Percentiles rank a stretch among this genome's conserved stretches.
Evolutionary conservation across 2,113 vertebrate species (phyloP).

Genomic region (Sinocyclocheilus anshuiensis): DNA sequence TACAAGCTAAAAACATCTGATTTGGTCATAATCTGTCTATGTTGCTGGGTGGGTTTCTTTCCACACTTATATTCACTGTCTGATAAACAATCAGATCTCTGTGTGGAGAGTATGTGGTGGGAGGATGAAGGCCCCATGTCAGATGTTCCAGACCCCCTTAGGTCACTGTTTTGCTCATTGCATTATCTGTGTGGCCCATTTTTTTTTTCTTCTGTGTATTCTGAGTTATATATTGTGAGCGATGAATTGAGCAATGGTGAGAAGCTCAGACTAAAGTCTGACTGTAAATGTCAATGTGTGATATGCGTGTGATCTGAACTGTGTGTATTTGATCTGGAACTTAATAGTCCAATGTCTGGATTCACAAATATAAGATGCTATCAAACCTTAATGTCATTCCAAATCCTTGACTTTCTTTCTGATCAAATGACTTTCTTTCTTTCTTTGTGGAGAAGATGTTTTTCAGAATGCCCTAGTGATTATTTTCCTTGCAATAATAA

Average conservation of each 20-base stretch:
- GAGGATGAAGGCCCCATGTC: constrained; percentile 31
- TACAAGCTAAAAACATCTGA: not conserved
- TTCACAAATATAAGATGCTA: not conserved
- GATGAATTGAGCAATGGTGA: not conserved
- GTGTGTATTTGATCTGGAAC: not conserved
- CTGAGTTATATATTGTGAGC: not conserved
- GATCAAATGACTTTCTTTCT: not conserved
- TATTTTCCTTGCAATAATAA: not conserved
- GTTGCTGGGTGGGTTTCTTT: constrained; percentile 6
- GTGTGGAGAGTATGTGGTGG: constrained; percentile 34
- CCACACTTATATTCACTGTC: constrained; percentile 12
- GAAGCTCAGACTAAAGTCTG: not conserved
- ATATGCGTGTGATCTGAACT: not conserved
- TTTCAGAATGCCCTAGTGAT: not conserved
- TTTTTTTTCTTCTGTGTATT: too few relatives aligned
- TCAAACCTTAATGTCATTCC: not conserved
- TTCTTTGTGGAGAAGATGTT: not conserved
- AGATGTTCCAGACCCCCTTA: constrained; percentile 32
- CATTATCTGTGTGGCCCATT: not conserved
- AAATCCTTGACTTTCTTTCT: not conserved
- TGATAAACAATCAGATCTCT: constrained; percentile 38
- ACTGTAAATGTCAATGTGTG: constrained; percentile 11
- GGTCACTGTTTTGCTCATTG: constrained; percentile 13
- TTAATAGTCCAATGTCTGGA: not conserved
- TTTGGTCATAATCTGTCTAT: constrained; percentile 27